Base-by-base conservation (phyloP, 2,888 invertebrate species). In the Campaea margaritaria region DNA sequence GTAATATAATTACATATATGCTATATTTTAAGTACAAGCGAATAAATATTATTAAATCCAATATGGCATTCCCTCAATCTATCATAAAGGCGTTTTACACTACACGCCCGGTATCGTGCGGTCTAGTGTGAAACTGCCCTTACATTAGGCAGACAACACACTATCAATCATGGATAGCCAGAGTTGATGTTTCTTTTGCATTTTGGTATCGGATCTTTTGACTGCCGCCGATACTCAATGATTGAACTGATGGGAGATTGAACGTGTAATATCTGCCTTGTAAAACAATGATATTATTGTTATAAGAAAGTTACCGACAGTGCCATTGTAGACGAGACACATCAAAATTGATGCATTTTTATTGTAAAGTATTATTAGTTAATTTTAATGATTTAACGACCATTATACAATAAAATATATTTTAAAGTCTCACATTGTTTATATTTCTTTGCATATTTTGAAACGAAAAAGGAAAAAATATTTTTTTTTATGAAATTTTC, bases 331-430 rank as follows among this genome's bases (percentile, higher is more conserved):
- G 31, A 54, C 28, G 31, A 52, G 38, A 48, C 27, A 36, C 47
- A 62, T 53, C 51, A 47, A 54, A 51, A 60, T 69, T 67, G 64
- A 67, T 56, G 62, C 61, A 63, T 64, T 64, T 61, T 59, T 54
- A 51, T 34, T 68, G 52, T 63, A 59, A 65, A 62, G 60, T 65
- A 65, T 62, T 67, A 61, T 39, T 50, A 50, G 55, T 44, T 62
- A 46, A 15, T 45, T 63, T 8, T 65, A 58, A 53, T 45, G 13
- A 43, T 41, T 52, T 41, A 44, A 13, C 41, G 27, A 38, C 42
- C 56, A 60, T 47, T 51, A 16, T 48, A 58, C 12, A 48, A 53
- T 58, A 48, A 52, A 59, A 59, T 45, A 44, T 41, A 52, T 49
- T 53, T 59, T 12, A 42, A 52, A 49, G 14, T 4, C 9, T 15